phyloP scores from a whole-genome alignment of 2,888 invertebrate genomes.

The Caenorhabditis sp. region DNA sequence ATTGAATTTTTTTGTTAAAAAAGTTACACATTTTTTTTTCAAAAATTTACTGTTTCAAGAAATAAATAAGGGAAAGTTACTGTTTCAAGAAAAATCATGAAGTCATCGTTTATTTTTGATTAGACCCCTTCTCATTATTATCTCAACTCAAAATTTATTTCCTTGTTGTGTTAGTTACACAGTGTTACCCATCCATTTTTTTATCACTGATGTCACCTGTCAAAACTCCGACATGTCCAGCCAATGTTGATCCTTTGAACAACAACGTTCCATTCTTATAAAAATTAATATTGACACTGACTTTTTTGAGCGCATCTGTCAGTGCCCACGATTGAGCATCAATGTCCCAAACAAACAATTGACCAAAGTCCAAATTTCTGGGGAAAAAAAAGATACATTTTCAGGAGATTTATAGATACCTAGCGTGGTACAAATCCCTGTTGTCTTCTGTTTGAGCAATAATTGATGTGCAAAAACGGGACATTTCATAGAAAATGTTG shows the following conservation, averaged over 20 bases:
- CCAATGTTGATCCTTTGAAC: constrained; percentile 62
- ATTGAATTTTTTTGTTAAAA: background rate
- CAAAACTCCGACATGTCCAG: constrained; percentile 61
- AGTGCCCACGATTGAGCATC: constrained; percentile 54
- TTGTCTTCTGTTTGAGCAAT: constrained; percentile 53
- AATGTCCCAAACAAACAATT: constrained; percentile 58
- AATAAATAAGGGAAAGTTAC: background rate
- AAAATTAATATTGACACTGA: constrained; percentile 59
- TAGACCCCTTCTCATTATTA: background rate
- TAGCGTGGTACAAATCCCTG: constrained; percentile 48
- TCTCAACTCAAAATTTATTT: background rate
- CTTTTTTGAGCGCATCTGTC: constrained; percentile 54
- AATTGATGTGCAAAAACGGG: constrained; percentile 62
- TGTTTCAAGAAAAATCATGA: background rate
- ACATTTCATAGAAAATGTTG: constrained; percentile 63
- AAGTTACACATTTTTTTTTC: constrained; percentile 5
- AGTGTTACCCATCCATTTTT: too few species aligned
- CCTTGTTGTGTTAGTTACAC: too few species aligned
- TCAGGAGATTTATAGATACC: constrained; percentile 6
- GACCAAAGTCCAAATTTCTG: constrained; percentile 62
- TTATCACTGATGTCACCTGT: too few species aligned
- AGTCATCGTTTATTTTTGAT: too few species aligned
- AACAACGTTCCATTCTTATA: constrained; percentile 51
- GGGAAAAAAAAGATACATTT: background rate
- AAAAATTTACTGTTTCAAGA: background rate